phyloP scores from a whole-genome alignment of 2,797 vertebrate genomes.

The Hippoglossus hippoglossus region DNA sequence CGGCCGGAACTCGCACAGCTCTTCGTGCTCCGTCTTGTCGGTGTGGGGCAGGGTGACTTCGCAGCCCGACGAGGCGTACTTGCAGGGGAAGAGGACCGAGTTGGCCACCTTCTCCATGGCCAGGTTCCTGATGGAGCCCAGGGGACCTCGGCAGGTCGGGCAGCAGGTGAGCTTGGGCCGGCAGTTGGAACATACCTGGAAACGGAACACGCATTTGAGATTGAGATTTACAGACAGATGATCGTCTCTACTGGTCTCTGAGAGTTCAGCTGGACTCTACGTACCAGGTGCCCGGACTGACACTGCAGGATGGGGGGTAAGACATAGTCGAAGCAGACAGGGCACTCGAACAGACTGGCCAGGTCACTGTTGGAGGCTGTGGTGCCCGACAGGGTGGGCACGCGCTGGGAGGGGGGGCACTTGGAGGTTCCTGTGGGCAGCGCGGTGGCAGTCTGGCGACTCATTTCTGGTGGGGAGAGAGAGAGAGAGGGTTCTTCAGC shows the following conservation, averaged over 20 bases:
- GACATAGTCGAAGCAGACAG: conserved; percentile 99
- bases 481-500: too few species aligned
- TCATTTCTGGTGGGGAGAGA: conserved; percentile 90
- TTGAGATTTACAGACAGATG: background rate
- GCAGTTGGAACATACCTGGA: conserved; percentile 94
- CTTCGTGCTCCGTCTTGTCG: conserved; percentile 96
- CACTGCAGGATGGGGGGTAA: conserved; percentile 98
- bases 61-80: conserved; percentile 96
- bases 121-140: conserved; percentile 98
- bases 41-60: conserved; percentile 95
- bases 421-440: conserved; percentile 99
- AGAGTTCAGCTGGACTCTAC: conserved; percentile 14
- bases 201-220: background rate
- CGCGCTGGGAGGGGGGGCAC: conserved; percentile 97
- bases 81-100: conserved; percentile 98
- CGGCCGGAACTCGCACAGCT: conserved; percentile 98
- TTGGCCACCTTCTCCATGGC: conserved; percentile 99
- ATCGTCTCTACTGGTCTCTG: too few species aligned
- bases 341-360: conserved; percentile 98
- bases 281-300: conserved; percentile 97
- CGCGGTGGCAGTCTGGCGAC: conserved; percentile 99
- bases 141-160: conserved; percentile 95
- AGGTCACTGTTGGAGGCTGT: conserved; percentile 99
- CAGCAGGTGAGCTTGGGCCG: conserved; percentile 99
- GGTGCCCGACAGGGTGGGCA: conserved; percentile 96